Conservation (phyloP, 2,888 invertebrate species). For the Sphaerophoria rueppellii region DNA sequence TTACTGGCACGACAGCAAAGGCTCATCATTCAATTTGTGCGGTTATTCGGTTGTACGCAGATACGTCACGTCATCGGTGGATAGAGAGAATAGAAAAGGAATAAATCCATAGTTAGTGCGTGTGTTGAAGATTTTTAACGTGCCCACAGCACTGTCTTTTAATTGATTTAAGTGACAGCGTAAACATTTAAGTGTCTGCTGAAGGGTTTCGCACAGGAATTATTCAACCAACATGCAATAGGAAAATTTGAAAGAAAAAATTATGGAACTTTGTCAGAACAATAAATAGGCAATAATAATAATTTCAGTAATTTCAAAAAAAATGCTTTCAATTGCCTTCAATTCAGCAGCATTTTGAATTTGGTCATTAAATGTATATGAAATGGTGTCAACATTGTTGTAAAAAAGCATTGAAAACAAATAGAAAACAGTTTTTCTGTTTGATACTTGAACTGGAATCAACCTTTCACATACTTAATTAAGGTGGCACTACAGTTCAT, state of each 20-base stretch:
- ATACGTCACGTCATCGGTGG: constrained; percentile 23
- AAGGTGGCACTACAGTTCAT: too few species aligned
- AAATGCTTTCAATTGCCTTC: too few species aligned
- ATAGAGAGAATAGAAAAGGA: background rate
- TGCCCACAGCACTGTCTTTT: constrained; percentile 45
- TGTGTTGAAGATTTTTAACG: constrained; percentile 22
- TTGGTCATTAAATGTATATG: too few species aligned
- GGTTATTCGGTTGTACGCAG: constrained; percentile 49
- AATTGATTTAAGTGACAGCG: constrained; percentile 68
- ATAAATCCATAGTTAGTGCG: constrained; percentile 15
- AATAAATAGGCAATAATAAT: too few species aligned
- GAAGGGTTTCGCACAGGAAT: background rate
- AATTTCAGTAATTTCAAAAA: too few species aligned
- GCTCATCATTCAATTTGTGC: constrained; percentile 64
- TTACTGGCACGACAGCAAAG: constrained; percentile 42
- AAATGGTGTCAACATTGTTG: too few species aligned
- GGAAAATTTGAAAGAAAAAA: constrained; percentile 2
- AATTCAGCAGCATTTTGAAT: too few species aligned
- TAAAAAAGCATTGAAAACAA: too few species aligned
- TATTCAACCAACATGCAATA: constrained; percentile 52
- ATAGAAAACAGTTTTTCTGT: too few species aligned
- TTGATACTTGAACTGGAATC: too few species aligned
- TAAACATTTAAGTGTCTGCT: constrained; percentile 45
- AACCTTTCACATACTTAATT: too few species aligned
- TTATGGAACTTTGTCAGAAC: too few species aligned